Base-by-base conservation (phyloP, 2,113 vertebrate genomes). In the Sardina pilchardus region DNA sequence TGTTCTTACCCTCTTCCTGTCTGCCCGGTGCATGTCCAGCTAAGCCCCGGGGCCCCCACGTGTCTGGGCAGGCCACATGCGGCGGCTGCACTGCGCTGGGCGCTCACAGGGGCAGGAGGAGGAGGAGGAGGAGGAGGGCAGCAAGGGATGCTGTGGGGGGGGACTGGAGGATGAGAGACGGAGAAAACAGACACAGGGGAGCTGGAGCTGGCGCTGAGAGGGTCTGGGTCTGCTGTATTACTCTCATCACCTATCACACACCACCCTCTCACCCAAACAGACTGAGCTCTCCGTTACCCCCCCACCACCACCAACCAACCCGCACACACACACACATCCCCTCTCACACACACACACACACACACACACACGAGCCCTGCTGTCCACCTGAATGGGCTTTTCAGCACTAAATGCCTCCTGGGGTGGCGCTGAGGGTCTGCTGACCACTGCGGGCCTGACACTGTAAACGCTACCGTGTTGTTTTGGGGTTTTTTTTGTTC, bases 1-100 rank as follows among this genome's bases (percentile, higher is more conserved):
- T 50, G 34, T 47, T 42, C n/a, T 71, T 78, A 24, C 67, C 84
- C 43, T 53, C 81, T 44, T 81, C 78, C 47, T 39, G 82, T 84
- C 81, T 84, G 34, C 71, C 44, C 63, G 71, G 63, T 85, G 84
- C 36, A 82, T 82, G 50, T n/a, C 47, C n/a, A 83, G 59, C 45
- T 75, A 44, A 84, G 75, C 75, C 47, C 45, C 50, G 48, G 47
- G 82, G 44, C 39, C 48, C 9, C 84, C 50, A 84, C 48, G 86
- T 84, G 63, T 45, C 53, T 42, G 53, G 43, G 83, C 48, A 67
- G 50, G 86, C 48, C 83, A 50, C 80, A 75, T 82, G 19, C 30
- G 48, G 56, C 45, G 42, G 67, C 34, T 17, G 78, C 71, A 14
- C 71, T 36, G 83, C 21, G 59, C 75, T 81, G 26, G 42, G 78